Evolutionary conservation across 2,888 invertebrate genomes (phyloP).

Genomic region (Phaonia tiefii): DNA sequence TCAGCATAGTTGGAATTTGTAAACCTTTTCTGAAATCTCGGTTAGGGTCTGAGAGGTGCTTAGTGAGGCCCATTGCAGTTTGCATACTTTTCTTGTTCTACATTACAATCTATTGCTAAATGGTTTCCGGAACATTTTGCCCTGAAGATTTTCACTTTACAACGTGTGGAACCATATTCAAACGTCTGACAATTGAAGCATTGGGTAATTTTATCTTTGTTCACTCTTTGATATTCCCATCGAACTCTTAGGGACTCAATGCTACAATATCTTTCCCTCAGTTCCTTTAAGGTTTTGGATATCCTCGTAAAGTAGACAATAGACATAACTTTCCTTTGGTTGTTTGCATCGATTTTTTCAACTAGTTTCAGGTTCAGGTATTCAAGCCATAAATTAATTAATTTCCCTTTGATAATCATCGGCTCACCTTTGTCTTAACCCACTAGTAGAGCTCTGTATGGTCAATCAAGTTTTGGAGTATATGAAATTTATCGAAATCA

Average conservation of each 20-base stretch:
- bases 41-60: not conserved
- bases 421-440: no score
- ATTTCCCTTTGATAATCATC: no score
- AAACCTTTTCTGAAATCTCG: not conserved
- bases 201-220: no score
- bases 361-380: no score
- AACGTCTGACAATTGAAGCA: slow-evolving; percentile 11
- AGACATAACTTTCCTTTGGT: slow-evolving; percentile 1
- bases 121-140: slow-evolving; percentile 16
- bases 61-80: no score
- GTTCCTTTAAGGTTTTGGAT: not conserved
- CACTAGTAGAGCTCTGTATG: no score
- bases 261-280: not conserved
- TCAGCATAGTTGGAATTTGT: not conserved
- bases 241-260: not conserved
- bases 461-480: no score
- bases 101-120: not conserved
- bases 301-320: slow-evolving; percentile 4
- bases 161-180: not conserved
- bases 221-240: slow-evolving; percentile 10
- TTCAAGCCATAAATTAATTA: no score
- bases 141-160: slow-evolving; percentile 27
- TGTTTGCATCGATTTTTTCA: no score
- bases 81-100: not conserved
- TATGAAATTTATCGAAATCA: no score